These are phyloP conservation scores for Chionoecetes opilio DNA, from an alignment of 1,140 invertebrate genomes.

Conservation along the genomic window DNA sequence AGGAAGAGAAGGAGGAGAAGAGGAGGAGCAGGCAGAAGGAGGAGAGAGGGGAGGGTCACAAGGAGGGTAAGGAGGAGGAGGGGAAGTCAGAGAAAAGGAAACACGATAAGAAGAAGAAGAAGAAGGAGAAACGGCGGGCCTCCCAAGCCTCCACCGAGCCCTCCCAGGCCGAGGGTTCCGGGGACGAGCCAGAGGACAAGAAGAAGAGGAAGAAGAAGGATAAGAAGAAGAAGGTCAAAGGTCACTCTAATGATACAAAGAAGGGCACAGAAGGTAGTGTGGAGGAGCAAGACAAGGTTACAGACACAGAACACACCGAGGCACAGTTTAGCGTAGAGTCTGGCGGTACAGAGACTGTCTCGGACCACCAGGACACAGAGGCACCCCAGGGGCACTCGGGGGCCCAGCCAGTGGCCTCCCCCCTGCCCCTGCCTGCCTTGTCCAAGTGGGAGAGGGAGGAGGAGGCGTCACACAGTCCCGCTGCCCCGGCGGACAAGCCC, in stretches of 20 bases:
- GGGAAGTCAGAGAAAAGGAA: constrained; percentile 83
- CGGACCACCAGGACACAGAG: not conserved
- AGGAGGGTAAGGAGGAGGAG: constrained; percentile 82
- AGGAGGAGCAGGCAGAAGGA: constrained; percentile 82
- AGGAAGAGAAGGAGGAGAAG: constrained; percentile 76
- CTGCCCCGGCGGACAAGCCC: constrained; percentile 47
- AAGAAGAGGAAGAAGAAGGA: constrained; percentile 81
- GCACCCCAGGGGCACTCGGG: constrained; percentile 57
- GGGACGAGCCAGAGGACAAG: constrained; percentile 81
- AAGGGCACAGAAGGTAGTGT: constrained; percentile 79
- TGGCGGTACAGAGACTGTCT: not conserved
- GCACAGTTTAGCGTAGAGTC: not conserved
- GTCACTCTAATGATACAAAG: constrained; percentile 31
- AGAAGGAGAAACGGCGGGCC: constrained; percentile 81
- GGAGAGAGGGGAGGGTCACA: constrained; percentile 83
- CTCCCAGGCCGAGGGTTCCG: constrained; percentile 84
- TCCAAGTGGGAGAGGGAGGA: constrained; percentile 95
- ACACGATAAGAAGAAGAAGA: constrained; percentile 82
- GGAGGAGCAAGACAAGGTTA: constrained; percentile 67
- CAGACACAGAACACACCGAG: not conserved
- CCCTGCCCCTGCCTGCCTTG: constrained; percentile 88
- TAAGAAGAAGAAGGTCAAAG: constrained; percentile 77
- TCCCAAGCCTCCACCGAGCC: constrained; percentile 73
- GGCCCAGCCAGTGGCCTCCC: constrained; percentile 83
- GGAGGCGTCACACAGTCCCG: constrained; percentile 82